A percentile compares a stretch with the other conserved stretches of the same genome.
Conservation (phyloP, 1,140 invertebrate genomes). For the Brachionus plicatilis region DNA sequence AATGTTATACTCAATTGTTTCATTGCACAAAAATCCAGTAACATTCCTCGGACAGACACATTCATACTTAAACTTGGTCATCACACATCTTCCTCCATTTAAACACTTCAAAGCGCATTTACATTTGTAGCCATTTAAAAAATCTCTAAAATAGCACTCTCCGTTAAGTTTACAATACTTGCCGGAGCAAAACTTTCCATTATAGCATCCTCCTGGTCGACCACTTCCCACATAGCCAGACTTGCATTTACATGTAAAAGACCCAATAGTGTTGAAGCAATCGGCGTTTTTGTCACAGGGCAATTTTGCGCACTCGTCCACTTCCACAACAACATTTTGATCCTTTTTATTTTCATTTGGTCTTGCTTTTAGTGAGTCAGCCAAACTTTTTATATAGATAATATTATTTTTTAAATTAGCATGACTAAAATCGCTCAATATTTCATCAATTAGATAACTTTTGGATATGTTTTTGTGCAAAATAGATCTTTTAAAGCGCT, state of each 20-base stretch:
- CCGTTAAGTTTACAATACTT: conserved; percentile 23
- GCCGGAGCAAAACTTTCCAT: conserved; percentile 31
- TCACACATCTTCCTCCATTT: neutral
- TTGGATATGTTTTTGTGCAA: neutral
- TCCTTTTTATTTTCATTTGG: neutral
- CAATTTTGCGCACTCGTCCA: conserved; percentile 74
- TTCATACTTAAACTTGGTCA: conserved; percentile 36
- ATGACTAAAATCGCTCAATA: neutral
- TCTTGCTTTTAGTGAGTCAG: conserved; percentile 28
- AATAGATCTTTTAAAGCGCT: neutral
- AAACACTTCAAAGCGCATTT: conserved; percentile 1
- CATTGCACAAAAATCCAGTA: conserved; percentile 16
- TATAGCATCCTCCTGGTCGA: neutral
- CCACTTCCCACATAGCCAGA: conserved; percentile 49
- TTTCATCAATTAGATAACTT: neutral
- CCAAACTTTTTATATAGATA: neutral
- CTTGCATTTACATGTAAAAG: conserved; percentile 52
- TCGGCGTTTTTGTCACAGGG: conserved; percentile 73
- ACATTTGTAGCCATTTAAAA: conserved; percentile 18
- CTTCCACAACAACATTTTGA: conserved; percentile 59
- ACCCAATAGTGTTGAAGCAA: conserved; percentile 68
- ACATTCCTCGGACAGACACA: conserved; percentile 27
- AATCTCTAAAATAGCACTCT: neutral
- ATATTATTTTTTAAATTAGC: conserved; percentile 18
- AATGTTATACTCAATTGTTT: conserved; percentile 13